A percentile compares a stretch with the other conserved stretches of the same genome.
Conservation (phyloP, 2,888 invertebrate species). For the Harmothoe impar region DNA sequence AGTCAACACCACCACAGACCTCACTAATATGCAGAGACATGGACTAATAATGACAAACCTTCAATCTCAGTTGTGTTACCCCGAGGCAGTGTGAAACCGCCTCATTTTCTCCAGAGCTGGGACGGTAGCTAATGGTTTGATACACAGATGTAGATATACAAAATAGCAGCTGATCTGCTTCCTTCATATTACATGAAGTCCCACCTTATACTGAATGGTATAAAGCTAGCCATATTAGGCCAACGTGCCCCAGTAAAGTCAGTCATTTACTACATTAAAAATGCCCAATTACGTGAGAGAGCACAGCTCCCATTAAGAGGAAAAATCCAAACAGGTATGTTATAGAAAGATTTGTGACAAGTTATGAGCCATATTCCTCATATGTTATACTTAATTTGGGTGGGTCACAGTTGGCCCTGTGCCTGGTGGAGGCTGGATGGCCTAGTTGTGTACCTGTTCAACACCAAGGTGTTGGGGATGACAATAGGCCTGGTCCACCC, state of each 20-base stretch:
- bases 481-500: background rate
- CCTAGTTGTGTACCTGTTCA: too few relatives aligned
- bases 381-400: too few relatives aligned
- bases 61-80: conserved; percentile 40
- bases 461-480: background rate
- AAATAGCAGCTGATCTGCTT: conserved; percentile 28
- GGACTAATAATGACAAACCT: conserved; percentile 45
- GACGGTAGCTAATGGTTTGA: conserved; percentile 42
- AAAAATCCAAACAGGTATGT: too few relatives aligned
- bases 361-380: too few relatives aligned
- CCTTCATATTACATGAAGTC: background rate
- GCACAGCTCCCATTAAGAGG: too few relatives aligned
- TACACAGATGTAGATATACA: background rate
- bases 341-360: too few relatives aligned
- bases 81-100: conserved; percentile 10
- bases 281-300: too few relatives aligned
- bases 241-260: too few relatives aligned
- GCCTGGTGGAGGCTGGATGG: too few relatives aligned
- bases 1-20: conserved; percentile 50
- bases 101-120: conserved; percentile 24
- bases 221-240: too few relatives aligned
- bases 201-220: background rate
- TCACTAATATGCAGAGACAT: conserved; percentile 46
- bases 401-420: too few relatives aligned
- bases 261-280: too few relatives aligned